phyloP scores from a whole-genome alignment of 2,797 vertebrate species.

The Momotus momota region DNA sequence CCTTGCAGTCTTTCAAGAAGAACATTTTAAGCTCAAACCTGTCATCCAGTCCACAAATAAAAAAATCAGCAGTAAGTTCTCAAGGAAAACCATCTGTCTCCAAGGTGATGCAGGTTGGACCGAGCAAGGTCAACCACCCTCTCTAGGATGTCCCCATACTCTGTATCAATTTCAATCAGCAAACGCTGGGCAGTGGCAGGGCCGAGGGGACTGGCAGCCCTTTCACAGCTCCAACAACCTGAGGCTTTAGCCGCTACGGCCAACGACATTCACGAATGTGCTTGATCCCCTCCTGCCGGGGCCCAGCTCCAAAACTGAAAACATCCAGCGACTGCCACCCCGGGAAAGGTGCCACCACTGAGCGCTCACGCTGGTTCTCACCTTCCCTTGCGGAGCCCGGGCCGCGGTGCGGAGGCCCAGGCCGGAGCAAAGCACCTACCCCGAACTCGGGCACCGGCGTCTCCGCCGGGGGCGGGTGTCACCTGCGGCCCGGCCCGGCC shows the following conservation, averaged over 20 bases:
- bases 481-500: neutral
- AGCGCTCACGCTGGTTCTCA: neutral
- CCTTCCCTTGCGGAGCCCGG: neutral
- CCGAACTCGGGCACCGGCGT: neutral
- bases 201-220: too few relatives aligned
- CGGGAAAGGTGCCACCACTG: neutral
- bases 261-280: too few relatives aligned
- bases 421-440: neutral
- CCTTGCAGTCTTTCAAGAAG: fast-evolving
- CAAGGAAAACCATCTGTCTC: neutral
- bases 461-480: neutral
- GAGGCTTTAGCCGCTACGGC: too few relatives aligned
- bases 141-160: neutral
- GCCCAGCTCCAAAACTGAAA: too few relatives aligned
- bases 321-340: too few relatives aligned
- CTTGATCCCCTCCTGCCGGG: too few relatives aligned
- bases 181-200: too few relatives aligned
- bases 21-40: neutral
- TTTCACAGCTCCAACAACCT: too few relatives aligned
- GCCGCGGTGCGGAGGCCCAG: neutral
- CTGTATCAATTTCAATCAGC: neutral
- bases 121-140: neutral
- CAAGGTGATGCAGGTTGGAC: neutral
- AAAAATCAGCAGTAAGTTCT: too few relatives aligned
- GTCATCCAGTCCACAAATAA: too few relatives aligned